Evolutionary conservation across 2,113 vertebrate genomes (phyloP), one percentile per base, ranked within the genome.

Genomic region (Mohoua ochrocephala): DNA sequence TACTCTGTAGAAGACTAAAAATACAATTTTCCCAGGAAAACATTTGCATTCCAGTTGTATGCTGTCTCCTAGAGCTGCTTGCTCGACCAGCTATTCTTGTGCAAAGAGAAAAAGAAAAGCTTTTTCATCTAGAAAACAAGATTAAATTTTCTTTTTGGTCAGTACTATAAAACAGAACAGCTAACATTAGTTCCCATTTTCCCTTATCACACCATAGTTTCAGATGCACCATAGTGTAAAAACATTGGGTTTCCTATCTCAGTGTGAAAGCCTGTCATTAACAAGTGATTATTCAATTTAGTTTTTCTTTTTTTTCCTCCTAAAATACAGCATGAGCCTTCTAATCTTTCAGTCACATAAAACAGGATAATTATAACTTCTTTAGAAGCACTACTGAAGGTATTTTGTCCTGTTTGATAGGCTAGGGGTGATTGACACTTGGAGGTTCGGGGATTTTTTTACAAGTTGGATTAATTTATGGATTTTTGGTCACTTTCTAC

Each of bases 211-310:
- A n/a, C 35, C 22, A 24, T 33, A 71, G 9, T 76, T 91, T 94
- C 53, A 90, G 70, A 69, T 73, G 30, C 6, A 50, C 28, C 5
- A 15, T 24, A 59, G 19, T 56, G 57, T 53, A 63, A 64, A 87
- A 95, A 45, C n/a, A 35, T 10, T 9, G 8, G 2, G 53, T 87
- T 96, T 85, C n/a, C 45, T 76, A 33, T 91, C 87, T 73, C 53
- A 39, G 8, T 87, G 45, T 91, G 63, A 94, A 94, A 93, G 54
- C 12, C 63, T 77, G 50, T 85, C 39, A 88, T 94, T 96, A 91
- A 42, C 35, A 84, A 84, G 39, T 63, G 42, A 88, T 91, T 88
- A 94, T 91, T 88, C 37, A 53, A 89, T 94, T 94, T 89, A 37
- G 56, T 93, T 89, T 77, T 50, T 13, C 28, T 30, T 18, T 81